A percentile compares a stretch with the other conserved stretches of the same genome.
phyloP scores from a whole-genome alignment of 2,113 vertebrate species.

The Columba livia region DNA sequence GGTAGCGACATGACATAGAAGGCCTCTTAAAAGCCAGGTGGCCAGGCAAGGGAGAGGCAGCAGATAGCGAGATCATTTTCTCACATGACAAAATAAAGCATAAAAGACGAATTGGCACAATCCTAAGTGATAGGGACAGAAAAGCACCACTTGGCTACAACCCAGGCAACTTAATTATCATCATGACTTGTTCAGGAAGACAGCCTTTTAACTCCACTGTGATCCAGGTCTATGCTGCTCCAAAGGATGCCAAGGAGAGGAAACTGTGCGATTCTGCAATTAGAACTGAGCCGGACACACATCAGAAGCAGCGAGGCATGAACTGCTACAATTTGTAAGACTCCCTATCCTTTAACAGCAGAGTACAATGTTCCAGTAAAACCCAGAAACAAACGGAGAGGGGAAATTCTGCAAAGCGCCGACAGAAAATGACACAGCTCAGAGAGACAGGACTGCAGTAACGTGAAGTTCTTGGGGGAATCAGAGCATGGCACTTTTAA shows the following conservation, averaged over 20 bases:
- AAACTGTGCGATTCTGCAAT: slow-evolving; percentile 53
- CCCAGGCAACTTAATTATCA: slow-evolving; percentile 68
- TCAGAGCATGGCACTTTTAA: neutral
- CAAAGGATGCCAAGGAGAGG: slow-evolving; percentile 56
- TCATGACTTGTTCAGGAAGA: slow-evolving; percentile 56
- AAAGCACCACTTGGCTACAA: slow-evolving; percentile 70
- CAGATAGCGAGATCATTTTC: slow-evolving; percentile 57
- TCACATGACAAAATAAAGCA: slow-evolving; percentile 68
- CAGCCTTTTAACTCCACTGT: slow-evolving; percentile 61
- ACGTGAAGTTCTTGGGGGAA: neutral
- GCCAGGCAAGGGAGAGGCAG: slow-evolving; percentile 63
- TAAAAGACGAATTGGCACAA: slow-evolving; percentile 66
- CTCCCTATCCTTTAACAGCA: slow-evolving; percentile 10
- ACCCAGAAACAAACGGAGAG: slow-evolving; percentile 8
- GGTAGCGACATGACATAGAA: slow-evolving; percentile 54
- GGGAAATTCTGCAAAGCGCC: neutral
- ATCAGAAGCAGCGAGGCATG: slow-evolving; percentile 53
- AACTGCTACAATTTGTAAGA: slow-evolving; percentile 57
- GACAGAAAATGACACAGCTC: neutral
- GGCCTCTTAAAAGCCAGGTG: slow-evolving; percentile 66
- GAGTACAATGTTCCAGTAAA: slow-evolving; percentile 25
- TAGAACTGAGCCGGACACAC: slow-evolving; percentile 65
- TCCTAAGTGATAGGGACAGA: slow-evolving; percentile 72
- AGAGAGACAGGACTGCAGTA: neutral
- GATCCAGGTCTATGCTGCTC: slow-evolving; percentile 48